phyloP scores from a whole-genome alignment of 2,888 invertebrate species.

The Pyrocoelia pectoralis region DNA sequence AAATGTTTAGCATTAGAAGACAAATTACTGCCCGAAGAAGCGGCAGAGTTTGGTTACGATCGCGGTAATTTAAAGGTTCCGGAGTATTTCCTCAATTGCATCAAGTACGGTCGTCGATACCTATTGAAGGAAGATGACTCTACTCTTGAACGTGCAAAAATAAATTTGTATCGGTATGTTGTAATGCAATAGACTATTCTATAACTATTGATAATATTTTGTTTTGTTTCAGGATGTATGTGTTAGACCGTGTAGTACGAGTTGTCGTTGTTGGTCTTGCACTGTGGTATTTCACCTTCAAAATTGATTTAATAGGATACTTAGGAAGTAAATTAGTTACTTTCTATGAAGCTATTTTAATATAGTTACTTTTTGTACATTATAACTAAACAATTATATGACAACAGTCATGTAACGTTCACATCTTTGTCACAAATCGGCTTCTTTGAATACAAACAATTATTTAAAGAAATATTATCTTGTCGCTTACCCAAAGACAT shows the following conservation, averaged over 20 bases:
- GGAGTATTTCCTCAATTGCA: conserved; percentile 63
- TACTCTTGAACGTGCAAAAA: conserved; percentile 64
- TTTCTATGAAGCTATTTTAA: conserved; percentile 1
- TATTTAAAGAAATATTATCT: too few species aligned
- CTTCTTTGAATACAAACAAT: too few species aligned
- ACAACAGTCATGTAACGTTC: conserved; percentile 67
- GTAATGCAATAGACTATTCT: not conserved
- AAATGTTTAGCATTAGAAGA: conserved; percentile 67
- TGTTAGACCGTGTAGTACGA: conserved; percentile 48
- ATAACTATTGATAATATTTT: not conserved
- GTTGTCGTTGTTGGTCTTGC: conserved; percentile 10
- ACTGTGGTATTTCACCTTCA: conserved; percentile 15
- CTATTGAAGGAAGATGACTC: conserved; percentile 72
- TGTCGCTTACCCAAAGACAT: too few species aligned
- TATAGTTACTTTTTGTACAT: not conserved
- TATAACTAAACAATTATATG: not conserved
- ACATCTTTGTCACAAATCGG: too few species aligned
- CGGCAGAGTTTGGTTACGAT: conserved; percentile 67
- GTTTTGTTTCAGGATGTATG: conserved; percentile 52
- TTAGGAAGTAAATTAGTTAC: not conserved
- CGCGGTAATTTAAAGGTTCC: conserved; percentile 64
- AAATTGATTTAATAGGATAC: not conserved
- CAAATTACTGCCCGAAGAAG: conserved; percentile 62
- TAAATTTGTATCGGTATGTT: conserved; percentile 63
- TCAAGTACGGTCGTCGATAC: conserved; percentile 70